phyloP scores from a whole-genome alignment of 2,113 vertebrate species.

The Anoplopoma fimbria region DNA sequence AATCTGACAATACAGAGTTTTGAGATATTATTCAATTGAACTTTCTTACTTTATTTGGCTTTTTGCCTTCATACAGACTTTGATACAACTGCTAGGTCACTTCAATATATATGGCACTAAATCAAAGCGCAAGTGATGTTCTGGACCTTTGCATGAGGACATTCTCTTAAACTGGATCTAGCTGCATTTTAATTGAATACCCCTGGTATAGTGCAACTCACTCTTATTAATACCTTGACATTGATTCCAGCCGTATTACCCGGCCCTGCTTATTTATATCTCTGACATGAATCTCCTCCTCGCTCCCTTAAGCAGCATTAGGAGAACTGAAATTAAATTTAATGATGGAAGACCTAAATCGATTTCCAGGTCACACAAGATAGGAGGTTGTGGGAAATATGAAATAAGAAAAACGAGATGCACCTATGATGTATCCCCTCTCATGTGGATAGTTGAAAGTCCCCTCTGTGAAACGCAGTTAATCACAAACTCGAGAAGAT shows the following conservation, averaged over 20 bases:
- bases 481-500: conserved; percentile 31
- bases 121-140: too few species aligned
- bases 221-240: conserved; percentile 34
- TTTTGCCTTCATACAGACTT: too few species aligned
- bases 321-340: conserved; percentile 18
- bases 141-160: too few species aligned
- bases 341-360: conserved; percentile 49
- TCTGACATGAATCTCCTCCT: background rate
- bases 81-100: too few species aligned
- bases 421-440: conserved; percentile 29
- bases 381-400: conserved; percentile 51
- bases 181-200: too few species aligned
- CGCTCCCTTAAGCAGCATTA: background rate
- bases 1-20: too few species aligned
- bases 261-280: conserved; percentile 7
- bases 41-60: too few species aligned
- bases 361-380: conserved; percentile 60
- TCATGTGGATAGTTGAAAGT: conserved; percentile 23
- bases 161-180: too few species aligned
- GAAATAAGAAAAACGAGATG: conserved; percentile 49
- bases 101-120: too few species aligned
- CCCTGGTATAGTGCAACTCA: background rate
- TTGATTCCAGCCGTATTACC: conserved; percentile 35
- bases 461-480: conserved; percentile 18
- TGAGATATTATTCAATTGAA: too few species aligned